Conservation (phyloP, 2,888 invertebrate species). For the Acleris literana region DNA sequence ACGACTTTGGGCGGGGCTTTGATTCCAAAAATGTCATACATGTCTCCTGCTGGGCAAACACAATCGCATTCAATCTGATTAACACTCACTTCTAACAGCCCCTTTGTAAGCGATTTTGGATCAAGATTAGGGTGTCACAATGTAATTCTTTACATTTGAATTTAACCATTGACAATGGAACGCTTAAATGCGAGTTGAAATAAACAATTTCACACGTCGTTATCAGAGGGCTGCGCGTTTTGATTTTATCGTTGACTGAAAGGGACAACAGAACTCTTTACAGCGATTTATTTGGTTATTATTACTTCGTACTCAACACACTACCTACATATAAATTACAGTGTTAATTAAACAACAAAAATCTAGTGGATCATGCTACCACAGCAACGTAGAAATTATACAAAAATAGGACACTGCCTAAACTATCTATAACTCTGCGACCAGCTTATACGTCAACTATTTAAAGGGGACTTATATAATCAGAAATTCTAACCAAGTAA, state of each 20-base stretch:
- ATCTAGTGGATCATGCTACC: too few relatives aligned
- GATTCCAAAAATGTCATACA: constrained; percentile 57
- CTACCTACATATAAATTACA: too few relatives aligned
- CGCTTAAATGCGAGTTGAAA: constrained; percentile 63
- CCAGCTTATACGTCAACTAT: too few relatives aligned
- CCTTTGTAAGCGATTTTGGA: constrained; percentile 72
- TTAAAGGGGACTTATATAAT: too few relatives aligned
- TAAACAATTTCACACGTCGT: constrained; percentile 73
- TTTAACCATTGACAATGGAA: constrained; percentile 65
- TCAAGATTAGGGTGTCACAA: constrained; percentile 79
- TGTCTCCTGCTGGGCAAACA: constrained; percentile 71
- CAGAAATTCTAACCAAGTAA: too few relatives aligned
- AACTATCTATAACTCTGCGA: too few relatives aligned
- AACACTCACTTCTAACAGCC: constrained; percentile 71
- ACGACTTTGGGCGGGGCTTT: constrained; percentile 23
- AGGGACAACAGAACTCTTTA: constrained; percentile 46
- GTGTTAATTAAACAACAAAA: too few relatives aligned
- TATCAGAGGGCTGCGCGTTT: constrained; percentile 52
- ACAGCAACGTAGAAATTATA: too few relatives aligned
- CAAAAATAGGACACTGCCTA: too few relatives aligned
- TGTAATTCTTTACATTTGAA: constrained; percentile 76
- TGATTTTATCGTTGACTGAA: constrained; percentile 64
- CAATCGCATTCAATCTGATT: constrained; percentile 80
- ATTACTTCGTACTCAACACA: background rate
- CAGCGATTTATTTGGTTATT: constrained; percentile 20